Evolutionary conservation across 2,113 vertebrate genomes (phyloP), one percentile per base, ranked within the genome.

Genomic region (Muntiacus reevesi): DNA sequence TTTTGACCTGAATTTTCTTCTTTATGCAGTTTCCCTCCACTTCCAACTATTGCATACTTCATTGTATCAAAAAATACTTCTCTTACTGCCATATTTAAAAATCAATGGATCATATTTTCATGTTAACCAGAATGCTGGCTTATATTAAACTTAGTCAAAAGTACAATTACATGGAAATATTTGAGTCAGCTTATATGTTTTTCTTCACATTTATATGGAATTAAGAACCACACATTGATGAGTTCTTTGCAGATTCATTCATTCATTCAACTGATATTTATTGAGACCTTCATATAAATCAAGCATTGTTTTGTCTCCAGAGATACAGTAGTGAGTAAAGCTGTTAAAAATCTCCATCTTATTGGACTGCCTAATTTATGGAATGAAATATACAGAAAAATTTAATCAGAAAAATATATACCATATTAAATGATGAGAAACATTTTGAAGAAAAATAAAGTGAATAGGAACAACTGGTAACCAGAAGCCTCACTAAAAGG

Each of bases 71-170:
- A 54, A 96, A 13, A n/a, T 81, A 89, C 43, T 86, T 89, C 27
- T 95, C 6, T 92, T 60, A 79, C 47, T 93, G 33, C 1, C 28
- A 76, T 55, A 79, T 55, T 83, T 85, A n/a, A 27, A 87, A 52
- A 13, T 79, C 43, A 67, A 9, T 47, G 11, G 5, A 45, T 91
- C 45, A 19, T 50, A 90, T 74, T 84, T 71, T 78, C 9, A 52
- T 43, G 30, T 33, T 74, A 89, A 83, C 16, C 30, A 52, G 60
- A 96, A 90, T 13, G 15, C 40, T 64, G 12, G 28, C 15, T 89
- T 92, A 94, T 47, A 52, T 45, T 67, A 54, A 95, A 71, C 79
- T 43, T 92, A 78, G 33, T 85, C 16, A 94, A 36, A 98, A 90
- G 85, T 27, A 45, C 4, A 96, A 50, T 36, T 30, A 23, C 79